Evolutionary conservation across 2,797 vertebrate genomes (phyloP).

Genomic region (Balearica regulorum): DNA sequence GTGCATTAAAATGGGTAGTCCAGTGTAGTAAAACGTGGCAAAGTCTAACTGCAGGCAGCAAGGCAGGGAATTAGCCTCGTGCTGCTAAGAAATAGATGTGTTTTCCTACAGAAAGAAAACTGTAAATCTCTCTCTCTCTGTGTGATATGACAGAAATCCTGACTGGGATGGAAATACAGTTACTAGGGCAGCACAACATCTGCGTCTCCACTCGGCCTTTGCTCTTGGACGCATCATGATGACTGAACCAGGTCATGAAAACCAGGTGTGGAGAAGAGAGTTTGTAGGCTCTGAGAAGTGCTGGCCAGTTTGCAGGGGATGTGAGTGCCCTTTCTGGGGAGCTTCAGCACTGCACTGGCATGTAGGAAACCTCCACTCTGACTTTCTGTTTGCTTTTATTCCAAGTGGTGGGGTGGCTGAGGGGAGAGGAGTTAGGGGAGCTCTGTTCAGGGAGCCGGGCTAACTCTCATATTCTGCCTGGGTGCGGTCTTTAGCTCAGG

Average conservation of each 20-base stretch:
- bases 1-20: background rate
- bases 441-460: background rate
- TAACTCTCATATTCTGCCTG: background rate
- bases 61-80: background rate
- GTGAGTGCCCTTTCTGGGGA: background rate
- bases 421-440: rapidly evolving
- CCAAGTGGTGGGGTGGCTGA: background rate
- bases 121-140: background rate
- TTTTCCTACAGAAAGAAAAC: background rate
- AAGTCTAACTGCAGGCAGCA: background rate
- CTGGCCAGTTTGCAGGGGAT: background rate
- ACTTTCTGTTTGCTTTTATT: background rate
- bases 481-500: background rate
- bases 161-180: background rate
- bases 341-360: rapidly evolving
- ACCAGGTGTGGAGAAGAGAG: background rate
- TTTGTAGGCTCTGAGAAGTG: background rate
- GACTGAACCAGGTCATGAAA: background rate
- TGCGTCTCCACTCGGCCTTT: background rate
- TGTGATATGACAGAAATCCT: background rate
- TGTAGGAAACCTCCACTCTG: background rate
- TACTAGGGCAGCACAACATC: background rate
- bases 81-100: background rate
- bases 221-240: rapidly evolving
- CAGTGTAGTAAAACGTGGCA: background rate